Base-by-base conservation (phyloP, 2,113 vertebrate species). In the Zapus hudsonius region DNA sequence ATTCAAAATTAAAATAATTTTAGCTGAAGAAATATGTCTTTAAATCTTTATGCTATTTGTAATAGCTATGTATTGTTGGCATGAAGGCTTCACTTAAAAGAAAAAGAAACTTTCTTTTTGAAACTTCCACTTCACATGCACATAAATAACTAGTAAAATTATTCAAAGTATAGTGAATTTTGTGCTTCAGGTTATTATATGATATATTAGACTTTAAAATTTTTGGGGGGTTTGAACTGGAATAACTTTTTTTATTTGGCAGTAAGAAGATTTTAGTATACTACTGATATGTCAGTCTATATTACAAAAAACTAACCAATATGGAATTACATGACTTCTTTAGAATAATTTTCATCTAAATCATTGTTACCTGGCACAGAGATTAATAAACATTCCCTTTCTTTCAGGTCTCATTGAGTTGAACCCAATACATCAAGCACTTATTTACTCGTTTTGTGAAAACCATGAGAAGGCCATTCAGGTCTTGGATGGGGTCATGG, bases 371-470 rank as follows among this genome's bases (percentile, higher is more conserved):
- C 63, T 88, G 69, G 0, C 47, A 87, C 70, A 40, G 23, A 19
- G 72, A 33, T 23, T 76, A 61, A 69, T 72, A 86, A 82, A 55
- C 29, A 15, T 89, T 91, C 19, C 69, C 94, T 84, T 95, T 89
- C 90, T 96, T 96, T 87, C 96, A 97, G 98, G 97, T 90, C 94
- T 95, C 44, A 97, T 97, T 82, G 97, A 90, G 1, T 91, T 97
- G 81, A 98, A 96, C 52, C 96, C 96, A 40, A 44, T 98, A 93
- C 98, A 98, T 93, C 97, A 97, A 97, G 98, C 98, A 1, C 97
- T 98, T 22, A 96, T 98, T 91, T 98, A 98, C 69, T 98, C 97
- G 36, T 98, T 98, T 96, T 97, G 98, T 96, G 96, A 98, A 92
- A 98, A 98, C 57, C 95, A 98, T 23, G 94, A 88, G 55, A 98